Percentiles rank a stretch among this genome's conserved stretches.
phyloP scores from a whole-genome alignment of 2,888 invertebrate species.

The Drosophila neonasuta region DNA sequence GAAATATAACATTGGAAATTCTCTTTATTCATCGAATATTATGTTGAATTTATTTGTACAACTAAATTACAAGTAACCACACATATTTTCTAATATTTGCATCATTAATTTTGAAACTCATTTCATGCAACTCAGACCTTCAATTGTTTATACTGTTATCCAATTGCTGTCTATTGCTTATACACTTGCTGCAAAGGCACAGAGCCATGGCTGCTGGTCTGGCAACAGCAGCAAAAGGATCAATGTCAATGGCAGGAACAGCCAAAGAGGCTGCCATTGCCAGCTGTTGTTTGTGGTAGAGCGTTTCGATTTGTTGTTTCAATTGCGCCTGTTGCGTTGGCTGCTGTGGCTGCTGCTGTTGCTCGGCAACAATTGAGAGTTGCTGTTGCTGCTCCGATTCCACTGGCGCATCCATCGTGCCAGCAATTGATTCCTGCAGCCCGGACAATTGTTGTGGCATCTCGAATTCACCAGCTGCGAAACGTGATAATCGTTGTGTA shows the following conservation, averaged over 20 bases:
- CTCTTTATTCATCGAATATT: no score
- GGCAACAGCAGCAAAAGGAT: accelerated
- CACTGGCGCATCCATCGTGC: background rate
- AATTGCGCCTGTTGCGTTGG: background rate
- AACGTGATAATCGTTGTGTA: background rate
- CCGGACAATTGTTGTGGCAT: background rate
- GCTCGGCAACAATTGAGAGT: background rate
- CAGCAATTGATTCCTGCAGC: background rate
- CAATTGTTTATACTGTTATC: background rate
- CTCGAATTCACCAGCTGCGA: conserved; percentile 12
- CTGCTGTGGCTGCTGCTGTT: no score
- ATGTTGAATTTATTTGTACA: no score
- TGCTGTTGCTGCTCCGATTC: background rate
- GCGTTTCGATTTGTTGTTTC: conserved; percentile 4
- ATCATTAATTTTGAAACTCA: no score
- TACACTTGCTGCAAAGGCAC: conserved; percentile 29
- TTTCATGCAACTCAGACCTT: no score
- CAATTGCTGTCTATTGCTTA: background rate
- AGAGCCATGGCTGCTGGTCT: background rate
- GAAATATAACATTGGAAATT: no score
- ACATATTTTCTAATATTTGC: no score
- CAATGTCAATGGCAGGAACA: background rate
- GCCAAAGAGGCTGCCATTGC: conserved; percentile 4
- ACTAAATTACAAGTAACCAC: no score
- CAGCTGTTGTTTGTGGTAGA: conserved; percentile 22